phyloP scores from a whole-genome alignment of 1,140 invertebrate genomes.

The Ganaspis sp. region DNA sequence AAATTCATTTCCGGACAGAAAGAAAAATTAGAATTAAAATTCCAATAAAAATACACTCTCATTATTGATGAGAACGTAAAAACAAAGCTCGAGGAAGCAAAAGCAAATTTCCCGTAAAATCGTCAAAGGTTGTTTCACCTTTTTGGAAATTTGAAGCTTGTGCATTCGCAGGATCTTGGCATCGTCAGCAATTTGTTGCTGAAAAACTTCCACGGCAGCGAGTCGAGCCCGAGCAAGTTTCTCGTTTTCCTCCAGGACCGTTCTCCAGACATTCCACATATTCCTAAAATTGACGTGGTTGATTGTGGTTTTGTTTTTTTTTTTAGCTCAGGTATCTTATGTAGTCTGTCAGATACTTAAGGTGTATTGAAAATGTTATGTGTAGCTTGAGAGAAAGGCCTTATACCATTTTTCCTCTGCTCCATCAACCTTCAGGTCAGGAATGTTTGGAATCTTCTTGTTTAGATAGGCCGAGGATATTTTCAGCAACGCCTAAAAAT shows the following conservation, averaged over 20 bases:
- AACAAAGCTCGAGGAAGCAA: too few species aligned
- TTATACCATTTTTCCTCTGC: conserved; percentile 90
- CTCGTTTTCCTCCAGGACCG: conserved; percentile 96
- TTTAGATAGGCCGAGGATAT: conserved; percentile 93
- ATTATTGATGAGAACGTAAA: too few species aligned
- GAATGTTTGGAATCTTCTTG: conserved; percentile 93
- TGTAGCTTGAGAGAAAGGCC: conserved; percentile 1
- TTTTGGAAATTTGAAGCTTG: conserved; percentile 92
- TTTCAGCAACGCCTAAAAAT: conserved; percentile 88
- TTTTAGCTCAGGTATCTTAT: conserved; percentile 28
- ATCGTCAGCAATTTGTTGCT: conserved; percentile 95
- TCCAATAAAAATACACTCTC: too few species aligned
- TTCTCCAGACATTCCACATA: conserved; percentile 97
- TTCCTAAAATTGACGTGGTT: conserved; percentile 82
- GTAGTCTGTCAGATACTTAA: conserved; percentile 4
- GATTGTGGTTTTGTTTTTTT: conserved; percentile 36
- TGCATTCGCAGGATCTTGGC: conserved; percentile 89
- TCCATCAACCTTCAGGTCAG: conserved; percentile 91
- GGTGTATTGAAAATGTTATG: conserved; percentile 9
- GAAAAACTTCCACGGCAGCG: conserved; percentile 94
- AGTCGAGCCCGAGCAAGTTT: conserved; percentile 92
- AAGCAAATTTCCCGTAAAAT: too few species aligned
- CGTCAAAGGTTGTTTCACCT: too few species aligned
- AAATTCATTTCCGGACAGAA: too few species aligned
- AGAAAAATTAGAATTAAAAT: too few species aligned